A percentile compares a stretch with the other conserved stretches of the same genome.
Evolutionary conservation across 2,797 vertebrate genomes (phyloP).

Genomic region (Chromobotia macracanthus): DNA sequence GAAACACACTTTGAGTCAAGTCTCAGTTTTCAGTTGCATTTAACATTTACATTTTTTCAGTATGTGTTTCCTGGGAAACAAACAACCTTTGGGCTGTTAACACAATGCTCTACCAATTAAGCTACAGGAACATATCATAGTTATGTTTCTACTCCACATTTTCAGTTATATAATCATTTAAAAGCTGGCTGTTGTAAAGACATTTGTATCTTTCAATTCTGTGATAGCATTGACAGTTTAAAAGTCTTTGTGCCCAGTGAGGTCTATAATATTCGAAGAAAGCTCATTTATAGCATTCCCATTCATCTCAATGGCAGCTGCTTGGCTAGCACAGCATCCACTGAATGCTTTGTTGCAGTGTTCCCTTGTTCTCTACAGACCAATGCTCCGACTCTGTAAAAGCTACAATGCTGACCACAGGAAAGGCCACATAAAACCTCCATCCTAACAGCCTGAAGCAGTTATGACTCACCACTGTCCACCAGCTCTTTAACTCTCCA

Average conservation of each 20-base stretch:
- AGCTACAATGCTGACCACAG: slow-evolving; percentile 38
- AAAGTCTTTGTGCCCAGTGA: neutral
- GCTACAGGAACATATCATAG: neutral
- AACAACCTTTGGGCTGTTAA: too few relatives aligned
- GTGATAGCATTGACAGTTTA: too few relatives aligned
- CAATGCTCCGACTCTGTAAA: slow-evolving; percentile 16
- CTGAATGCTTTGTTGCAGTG: neutral
- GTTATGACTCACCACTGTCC: slow-evolving; percentile 41
- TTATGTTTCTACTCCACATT: neutral
- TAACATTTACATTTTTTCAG: too few relatives aligned
- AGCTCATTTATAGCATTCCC: neutral
- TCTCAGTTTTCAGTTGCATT: neutral
- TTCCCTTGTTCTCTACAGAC: neutral
- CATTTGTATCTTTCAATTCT: too few relatives aligned
- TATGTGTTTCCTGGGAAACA: too few relatives aligned
- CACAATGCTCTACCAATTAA: too few relatives aligned
- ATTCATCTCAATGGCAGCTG: neutral
- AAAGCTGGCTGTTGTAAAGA: neutral
- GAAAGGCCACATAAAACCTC: slow-evolving; percentile 40
- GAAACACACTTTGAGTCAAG: neutral
- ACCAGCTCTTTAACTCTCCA: slow-evolving; percentile 21
- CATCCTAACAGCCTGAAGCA: neutral
- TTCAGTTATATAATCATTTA: neutral
- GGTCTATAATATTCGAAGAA: neutral
- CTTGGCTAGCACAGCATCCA: neutral